Evolutionary conservation across 2,797 vertebrate genomes (phyloP), one percentile per base, ranked within the genome.

Genomic region (Hylomyscus alleni): DNA sequence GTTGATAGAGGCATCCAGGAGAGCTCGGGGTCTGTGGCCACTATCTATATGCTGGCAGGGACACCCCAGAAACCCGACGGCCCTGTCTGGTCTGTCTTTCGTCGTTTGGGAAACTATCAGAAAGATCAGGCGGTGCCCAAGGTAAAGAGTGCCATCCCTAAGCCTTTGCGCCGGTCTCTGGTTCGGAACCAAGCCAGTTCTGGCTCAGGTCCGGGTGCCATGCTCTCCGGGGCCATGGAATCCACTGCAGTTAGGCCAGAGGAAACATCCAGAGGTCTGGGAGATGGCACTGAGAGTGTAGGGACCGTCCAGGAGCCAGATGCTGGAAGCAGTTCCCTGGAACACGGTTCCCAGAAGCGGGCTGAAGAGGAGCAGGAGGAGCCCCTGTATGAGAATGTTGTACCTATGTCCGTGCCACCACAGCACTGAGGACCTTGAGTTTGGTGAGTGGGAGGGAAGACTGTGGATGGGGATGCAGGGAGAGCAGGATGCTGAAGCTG

Each of bases 11-110:
- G 76, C 0, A 72, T 96, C 0, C 97, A 96, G 56, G 97, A 97
- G 1, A n/a, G 93, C 93, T 92, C 98, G 0, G 97, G 98, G 60
- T 98, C 98, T 0, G 97, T 99, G 94, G 99, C 99, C 96, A 99
- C 99, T 2, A 99, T 99, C 97, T 99, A 99, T 17, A 98, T 99
- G 98, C 99, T 99, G 0, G 99, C 99, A 94, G 99, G 99, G 75
- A 99, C 98, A 85, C 97, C 0, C 83, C 99, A 75, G 84, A 98
- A 0, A 97, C 85, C 90, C 0, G 99, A 99, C 69, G 99, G 99
- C 8, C 98, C 98, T 0, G 99, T 99, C 54, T 99, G 99, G 97
- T 99, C 99, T 0, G 98, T 99, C 98, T 98, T 99, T 44, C 99
- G 99, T 75, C 98, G 99, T 47, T 98, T 99, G 6, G 99, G 99